Conservation (phyloP, 2,888 invertebrate genomes). For the Cephonodes hylas region DNA sequence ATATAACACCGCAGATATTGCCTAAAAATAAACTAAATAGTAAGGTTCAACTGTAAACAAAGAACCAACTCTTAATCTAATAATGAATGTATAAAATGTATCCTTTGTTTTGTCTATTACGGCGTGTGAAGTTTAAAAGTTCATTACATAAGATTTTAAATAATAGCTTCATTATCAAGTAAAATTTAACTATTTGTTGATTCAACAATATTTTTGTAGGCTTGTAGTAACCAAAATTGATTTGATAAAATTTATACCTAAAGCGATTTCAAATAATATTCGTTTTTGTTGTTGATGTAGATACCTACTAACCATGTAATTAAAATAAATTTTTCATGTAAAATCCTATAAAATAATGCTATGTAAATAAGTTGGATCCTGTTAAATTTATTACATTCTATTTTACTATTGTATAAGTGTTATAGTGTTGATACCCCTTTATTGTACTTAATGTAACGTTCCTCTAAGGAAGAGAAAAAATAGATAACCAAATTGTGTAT, state of each 20-base stretch:
- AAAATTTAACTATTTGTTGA: not conserved
- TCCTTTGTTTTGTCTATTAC: too few relatives aligned
- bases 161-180: too few relatives aligned
- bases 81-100: not conserved
- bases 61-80: not conserved
- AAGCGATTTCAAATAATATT: not conserved
- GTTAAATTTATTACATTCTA: slow-evolving; percentile 80
- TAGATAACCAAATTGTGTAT: slow-evolving; percentile 19
- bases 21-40: too few relatives aligned
- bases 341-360: slow-evolving; percentile 19
- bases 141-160: too few relatives aligned
- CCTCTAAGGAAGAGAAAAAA: slow-evolving; percentile 51
- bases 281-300: not conserved
- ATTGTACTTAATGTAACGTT: slow-evolving; percentile 57
- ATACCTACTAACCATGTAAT: slow-evolving; percentile 21
- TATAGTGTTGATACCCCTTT: slow-evolving; percentile 73
- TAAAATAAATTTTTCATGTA: slow-evolving; percentile 27
- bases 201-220: not conserved
- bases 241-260: not conserved
- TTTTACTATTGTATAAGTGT: slow-evolving; percentile 78
- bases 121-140: too few relatives aligned
- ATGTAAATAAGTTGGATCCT: slow-evolving; percentile 79
- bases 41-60: not conserved
- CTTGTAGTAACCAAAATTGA: not conserved
- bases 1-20: too few relatives aligned